Conservation (phyloP, 1,140 invertebrate species). For the Theocolax elegans region DNA sequence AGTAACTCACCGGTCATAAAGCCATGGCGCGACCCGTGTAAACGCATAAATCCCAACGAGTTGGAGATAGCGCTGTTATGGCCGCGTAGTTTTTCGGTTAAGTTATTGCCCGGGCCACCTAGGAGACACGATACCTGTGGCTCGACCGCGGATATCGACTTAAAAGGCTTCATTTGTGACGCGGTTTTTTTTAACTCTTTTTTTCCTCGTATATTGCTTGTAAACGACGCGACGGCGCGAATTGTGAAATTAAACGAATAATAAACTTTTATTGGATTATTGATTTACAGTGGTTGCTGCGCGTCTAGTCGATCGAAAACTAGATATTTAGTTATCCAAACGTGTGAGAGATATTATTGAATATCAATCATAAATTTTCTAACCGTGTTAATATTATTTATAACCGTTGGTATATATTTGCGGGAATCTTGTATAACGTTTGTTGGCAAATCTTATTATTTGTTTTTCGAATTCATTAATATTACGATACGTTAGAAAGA, state of each 20-base stretch:
- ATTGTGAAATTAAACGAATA: neutral
- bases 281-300: constrained; percentile 9
- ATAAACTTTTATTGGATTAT: constrained; percentile 21
- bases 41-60: constrained; percentile 59
- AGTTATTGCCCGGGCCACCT: constrained; percentile 58
- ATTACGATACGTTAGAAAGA: too few relatives aligned
- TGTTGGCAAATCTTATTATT: too few relatives aligned
- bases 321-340: too few relatives aligned
- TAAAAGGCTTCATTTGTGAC: constrained; percentile 32
- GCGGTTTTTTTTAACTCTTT: neutral
- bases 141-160: neutral
- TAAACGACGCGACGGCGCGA: neutral
- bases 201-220: neutral
- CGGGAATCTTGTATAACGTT: too few relatives aligned
- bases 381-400: too few relatives aligned
- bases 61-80: constrained; percentile 57
- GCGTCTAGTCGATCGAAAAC: too few relatives aligned
- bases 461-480: too few relatives aligned
- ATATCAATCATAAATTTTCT: too few relatives aligned
- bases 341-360: too few relatives aligned
- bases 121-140: constrained; percentile 29
- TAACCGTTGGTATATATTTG: too few relatives aligned
- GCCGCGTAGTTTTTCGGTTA: constrained; percentile 51
- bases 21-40: constrained; percentile 54
- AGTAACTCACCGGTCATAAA: constrained; percentile 59